Evolutionary conservation across 2,888 invertebrate species (phyloP).

Genomic region (Ptycholaimellus sp.): DNA sequence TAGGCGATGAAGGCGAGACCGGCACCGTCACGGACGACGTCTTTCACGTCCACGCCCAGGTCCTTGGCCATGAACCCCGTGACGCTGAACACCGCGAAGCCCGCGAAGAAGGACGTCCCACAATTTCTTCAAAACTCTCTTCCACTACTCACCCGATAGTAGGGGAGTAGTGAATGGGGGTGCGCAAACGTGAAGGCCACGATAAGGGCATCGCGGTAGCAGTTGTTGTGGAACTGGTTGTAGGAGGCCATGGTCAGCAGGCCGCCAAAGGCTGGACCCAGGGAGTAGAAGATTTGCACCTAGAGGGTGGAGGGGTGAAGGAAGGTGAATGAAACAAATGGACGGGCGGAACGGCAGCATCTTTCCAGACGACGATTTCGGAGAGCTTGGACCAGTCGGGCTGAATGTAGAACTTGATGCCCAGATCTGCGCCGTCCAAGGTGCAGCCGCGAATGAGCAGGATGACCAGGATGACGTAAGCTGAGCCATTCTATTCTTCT

Average conservation of each 20-base stretch:
- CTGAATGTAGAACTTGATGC: slow-evolving; percentile 5
- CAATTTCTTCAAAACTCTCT: too few relatives aligned
- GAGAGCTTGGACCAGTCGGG: too few relatives aligned
- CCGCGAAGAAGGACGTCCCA: background rate
- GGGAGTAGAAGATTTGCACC: slow-evolving; percentile 26
- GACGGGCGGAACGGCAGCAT: too few relatives aligned
- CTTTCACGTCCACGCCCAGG: background rate
- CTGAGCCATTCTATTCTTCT: too few relatives aligned
- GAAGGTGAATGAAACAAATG: too few relatives aligned
- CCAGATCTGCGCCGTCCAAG: slow-evolving; percentile 1
- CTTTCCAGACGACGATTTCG: too few relatives aligned
- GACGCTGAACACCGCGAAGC: background rate
- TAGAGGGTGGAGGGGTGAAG: too few relatives aligned
- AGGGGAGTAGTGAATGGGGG: too few relatives aligned
- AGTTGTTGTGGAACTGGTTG: slow-evolving; percentile 27
- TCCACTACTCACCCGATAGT: too few relatives aligned
- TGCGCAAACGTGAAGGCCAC: too few relatives aligned
- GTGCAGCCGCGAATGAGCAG: slow-evolving; percentile 1
- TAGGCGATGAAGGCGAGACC: slow-evolving; percentile 1
- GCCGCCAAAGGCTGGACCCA: slow-evolving; percentile 25
- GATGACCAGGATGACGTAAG: slow-evolving; percentile 1
- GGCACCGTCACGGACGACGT: background rate
- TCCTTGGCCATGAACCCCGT: slow-evolving; percentile 1
- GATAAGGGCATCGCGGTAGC: slow-evolving; percentile 35
- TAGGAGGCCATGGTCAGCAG: slow-evolving; percentile 25